phyloP scores from a whole-genome alignment of 2,113 vertebrate genomes.

The Prochilodus magdalenae region DNA sequence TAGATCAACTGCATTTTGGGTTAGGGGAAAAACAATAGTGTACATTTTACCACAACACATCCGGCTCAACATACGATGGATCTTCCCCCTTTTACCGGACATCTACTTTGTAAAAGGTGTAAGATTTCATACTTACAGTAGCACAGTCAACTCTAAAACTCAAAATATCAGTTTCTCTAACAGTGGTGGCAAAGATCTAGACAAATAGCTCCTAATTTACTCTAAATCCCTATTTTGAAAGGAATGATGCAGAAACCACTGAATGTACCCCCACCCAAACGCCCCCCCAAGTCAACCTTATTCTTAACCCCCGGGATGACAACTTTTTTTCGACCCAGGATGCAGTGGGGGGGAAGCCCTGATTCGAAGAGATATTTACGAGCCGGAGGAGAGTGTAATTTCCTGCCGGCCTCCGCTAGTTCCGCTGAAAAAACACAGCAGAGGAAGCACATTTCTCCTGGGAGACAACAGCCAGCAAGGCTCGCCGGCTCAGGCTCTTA shows the following conservation, averaged over 20 bases:
- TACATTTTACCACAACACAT: no score
- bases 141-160: neutral
- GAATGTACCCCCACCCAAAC: constrained; percentile 27
- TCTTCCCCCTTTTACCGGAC: neutral
- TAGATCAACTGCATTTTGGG: no score
- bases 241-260: constrained; percentile 36
- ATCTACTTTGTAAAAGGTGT: neutral
- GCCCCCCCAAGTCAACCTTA: constrained; percentile 26
- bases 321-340: constrained; percentile 57
- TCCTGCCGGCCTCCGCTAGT: constrained; percentile 82
- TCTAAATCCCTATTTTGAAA: neutral
- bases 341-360: constrained; percentile 63
- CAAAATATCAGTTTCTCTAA: neutral
- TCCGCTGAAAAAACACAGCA: constrained; percentile 83
- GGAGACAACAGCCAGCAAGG: constrained; percentile 67
- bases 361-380: constrained; percentile 81
- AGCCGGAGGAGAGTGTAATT: constrained; percentile 83
- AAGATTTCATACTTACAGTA: neutral
- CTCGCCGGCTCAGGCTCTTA: constrained; percentile 58
- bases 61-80: no score
- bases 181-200: neutral
- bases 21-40: no score
- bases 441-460: constrained; percentile 80
- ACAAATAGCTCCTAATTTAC: neutral
- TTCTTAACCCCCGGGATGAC: constrained; percentile 49